Percentiles rank a stretch among this genome's conserved stretches.
These are phyloP conservation scores for Pteronura brasiliensis DNA, from an alignment of 2,113 vertebrate species.

Conservation along the genomic window DNA sequence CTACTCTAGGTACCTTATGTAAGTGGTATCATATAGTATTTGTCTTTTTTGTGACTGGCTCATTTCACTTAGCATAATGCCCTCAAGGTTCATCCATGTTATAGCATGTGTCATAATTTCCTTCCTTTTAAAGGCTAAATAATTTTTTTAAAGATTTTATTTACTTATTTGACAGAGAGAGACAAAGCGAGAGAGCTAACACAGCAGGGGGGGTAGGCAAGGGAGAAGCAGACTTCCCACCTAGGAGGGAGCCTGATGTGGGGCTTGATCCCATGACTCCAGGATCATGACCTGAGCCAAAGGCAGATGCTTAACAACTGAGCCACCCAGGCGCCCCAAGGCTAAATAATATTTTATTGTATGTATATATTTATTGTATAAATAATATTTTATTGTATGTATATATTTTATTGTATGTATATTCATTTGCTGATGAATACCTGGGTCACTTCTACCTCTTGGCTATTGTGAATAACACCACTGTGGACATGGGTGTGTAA, in stretches of 20 bases:
- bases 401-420: not conserved
- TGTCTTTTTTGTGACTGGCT: not conserved
- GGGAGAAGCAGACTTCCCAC: too few species aligned
- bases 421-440: not conserved
- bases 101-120: not conserved
- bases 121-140: not conserved
- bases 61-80: not conserved
- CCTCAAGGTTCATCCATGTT: not conserved
- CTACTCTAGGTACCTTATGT: not conserved
- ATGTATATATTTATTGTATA: too few species aligned
- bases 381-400: too few species aligned
- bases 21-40: not conserved
- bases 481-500: not conserved
- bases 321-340: not conserved
- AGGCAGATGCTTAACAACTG: too few species aligned
- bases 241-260: too few species aligned
- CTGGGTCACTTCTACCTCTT: not conserved
- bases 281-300: too few species aligned
- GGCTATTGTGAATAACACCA: not conserved
- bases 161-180: too few species aligned
- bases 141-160: not conserved
- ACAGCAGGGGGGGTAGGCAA: too few species aligned
- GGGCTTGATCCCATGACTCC: too few species aligned
- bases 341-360: not conserved
- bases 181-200: too few species aligned